phyloP scores from a whole-genome alignment of 1,140 invertebrate species.

The Drosophila mayri region DNA sequence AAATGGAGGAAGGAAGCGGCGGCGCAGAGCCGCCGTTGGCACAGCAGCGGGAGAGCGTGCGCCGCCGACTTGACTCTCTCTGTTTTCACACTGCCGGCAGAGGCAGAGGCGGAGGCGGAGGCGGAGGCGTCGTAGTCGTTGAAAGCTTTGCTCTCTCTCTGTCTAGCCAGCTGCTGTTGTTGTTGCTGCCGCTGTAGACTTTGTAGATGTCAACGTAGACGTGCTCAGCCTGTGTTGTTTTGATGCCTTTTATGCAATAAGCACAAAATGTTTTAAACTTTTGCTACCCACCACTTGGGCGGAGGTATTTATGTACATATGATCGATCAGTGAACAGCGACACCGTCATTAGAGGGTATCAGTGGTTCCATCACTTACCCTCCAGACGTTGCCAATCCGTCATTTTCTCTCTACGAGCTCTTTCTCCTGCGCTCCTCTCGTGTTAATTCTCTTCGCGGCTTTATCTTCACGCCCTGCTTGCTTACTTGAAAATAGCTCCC shows the following conservation, averaged over 20 bases:
- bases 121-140: constrained; percentile 4
- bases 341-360: constrained; percentile 8
- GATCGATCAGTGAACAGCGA: constrained; percentile 6
- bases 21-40: constrained; percentile 22
- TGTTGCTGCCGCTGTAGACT: neutral
- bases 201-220: constrained; percentile 46
- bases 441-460: constrained; percentile 5
- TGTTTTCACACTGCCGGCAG: constrained; percentile 19
- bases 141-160: constrained; percentile 34
- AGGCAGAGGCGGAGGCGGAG: constrained; percentile 26
- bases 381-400: neutral
- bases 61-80: constrained; percentile 25
- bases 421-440: neutral
- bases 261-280: constrained; percentile 45
- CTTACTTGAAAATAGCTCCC: constrained; percentile 43
- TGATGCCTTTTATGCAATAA: constrained; percentile 74
- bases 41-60: constrained; percentile 22
- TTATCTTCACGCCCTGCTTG: constrained; percentile 46
- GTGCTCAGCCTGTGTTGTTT: constrained; percentile 45
- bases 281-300: constrained; percentile 12
- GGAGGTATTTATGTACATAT: neutral
- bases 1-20: constrained; percentile 70
- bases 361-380: neutral
- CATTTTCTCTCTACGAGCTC: neutral
- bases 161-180: neutral